Percentiles rank a stretch among this genome's conserved stretches.
These are phyloP conservation scores for Tapera naevia DNA, from an alignment of 2,797 vertebrate species.

Conservation along the genomic window DNA sequence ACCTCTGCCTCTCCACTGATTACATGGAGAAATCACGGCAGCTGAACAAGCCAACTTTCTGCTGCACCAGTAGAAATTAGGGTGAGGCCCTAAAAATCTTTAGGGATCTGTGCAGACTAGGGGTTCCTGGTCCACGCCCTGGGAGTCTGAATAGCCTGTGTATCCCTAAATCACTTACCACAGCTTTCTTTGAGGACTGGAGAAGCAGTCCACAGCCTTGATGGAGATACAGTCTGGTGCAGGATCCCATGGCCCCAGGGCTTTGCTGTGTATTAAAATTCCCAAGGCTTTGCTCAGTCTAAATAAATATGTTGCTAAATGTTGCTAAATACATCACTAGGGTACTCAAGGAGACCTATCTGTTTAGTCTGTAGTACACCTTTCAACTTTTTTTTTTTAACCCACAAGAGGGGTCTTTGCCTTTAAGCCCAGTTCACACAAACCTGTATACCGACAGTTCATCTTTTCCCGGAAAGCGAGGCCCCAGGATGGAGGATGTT, in stretches of 20 bases:
- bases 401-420: not conserved
- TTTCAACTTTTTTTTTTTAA: not conserved
- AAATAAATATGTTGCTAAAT: not conserved
- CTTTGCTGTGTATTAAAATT: not conserved
- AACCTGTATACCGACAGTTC: not conserved
- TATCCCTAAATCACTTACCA: not conserved
- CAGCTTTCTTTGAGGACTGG: not conserved
- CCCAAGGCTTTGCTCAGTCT: not conserved
- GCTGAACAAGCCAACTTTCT: not conserved
- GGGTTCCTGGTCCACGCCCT: not conserved
- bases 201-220: not conserved
- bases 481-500: conserved; percentile 55
- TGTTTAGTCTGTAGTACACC: not conserved
- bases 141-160: not conserved
- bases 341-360: not conserved
- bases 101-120: not conserved
- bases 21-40: not conserved
- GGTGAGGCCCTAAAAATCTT: not conserved
- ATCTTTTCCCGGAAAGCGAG: conserved; percentile 33
- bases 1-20: not conserved
- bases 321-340: not conserved
- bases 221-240: not conserved
- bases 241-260: not conserved
- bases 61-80: not conserved
- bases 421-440: not conserved